phyloP scores from a whole-genome alignment of 2,113 vertebrate genomes.

The Plectropomus leopardus region DNA sequence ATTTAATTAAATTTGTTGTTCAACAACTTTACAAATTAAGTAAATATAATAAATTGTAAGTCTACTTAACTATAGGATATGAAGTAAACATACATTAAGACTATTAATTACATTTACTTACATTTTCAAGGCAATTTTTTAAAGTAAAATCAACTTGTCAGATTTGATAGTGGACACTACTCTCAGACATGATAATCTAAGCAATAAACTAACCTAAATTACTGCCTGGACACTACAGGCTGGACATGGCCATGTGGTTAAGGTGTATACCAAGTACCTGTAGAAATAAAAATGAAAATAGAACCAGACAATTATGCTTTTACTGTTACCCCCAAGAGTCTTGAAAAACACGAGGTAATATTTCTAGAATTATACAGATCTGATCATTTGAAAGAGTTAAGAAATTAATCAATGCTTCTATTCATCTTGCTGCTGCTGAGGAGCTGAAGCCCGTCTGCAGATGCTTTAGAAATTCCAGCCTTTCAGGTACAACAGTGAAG shows the following conservation, averaged over 20 bases:
- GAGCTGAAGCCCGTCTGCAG: neutral
- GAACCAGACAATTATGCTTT: neutral
- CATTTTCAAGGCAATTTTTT: too few relatives aligned
- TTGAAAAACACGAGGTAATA: neutral
- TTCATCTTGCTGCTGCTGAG: neutral
- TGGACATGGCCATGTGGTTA: neutral
- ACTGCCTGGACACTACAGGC: neutral
- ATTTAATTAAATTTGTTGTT: too few relatives aligned
- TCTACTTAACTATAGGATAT: too few relatives aligned
- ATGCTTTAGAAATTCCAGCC: neutral
- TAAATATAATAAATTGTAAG: too few relatives aligned
- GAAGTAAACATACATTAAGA: too few relatives aligned
- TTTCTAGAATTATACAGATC: neutral
- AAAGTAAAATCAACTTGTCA: too few relatives aligned
- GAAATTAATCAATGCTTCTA: too few relatives aligned
- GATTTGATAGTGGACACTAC: too few relatives aligned
- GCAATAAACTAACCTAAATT: neutral
- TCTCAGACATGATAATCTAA: too few relatives aligned
- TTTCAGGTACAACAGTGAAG: neutral
- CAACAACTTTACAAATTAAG: too few relatives aligned
- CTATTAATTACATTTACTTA: too few relatives aligned
- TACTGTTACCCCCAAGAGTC: too few relatives aligned
- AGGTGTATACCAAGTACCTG: neutral
- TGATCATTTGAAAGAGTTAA: neutral
- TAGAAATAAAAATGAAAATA: neutral